A percentile compares a stretch with the other conserved stretches of the same genome.
These are phyloP conservation scores for Phycodurus eques DNA, from an alignment of 2,113 vertebrate genomes.

Conservation along the genomic window DNA sequence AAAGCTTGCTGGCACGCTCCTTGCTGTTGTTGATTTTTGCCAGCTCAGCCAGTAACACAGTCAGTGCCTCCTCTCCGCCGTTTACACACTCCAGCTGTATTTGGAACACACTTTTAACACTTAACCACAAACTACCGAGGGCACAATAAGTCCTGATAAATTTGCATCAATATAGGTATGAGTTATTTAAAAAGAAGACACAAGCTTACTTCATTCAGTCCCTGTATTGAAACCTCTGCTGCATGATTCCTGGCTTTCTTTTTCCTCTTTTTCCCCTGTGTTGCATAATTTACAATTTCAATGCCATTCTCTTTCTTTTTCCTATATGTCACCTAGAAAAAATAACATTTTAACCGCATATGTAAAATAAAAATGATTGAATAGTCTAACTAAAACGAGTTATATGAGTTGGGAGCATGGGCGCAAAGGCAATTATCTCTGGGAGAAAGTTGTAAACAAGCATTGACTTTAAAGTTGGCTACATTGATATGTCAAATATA, in stretches of 20 bases:
- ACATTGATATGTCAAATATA: not conserved
- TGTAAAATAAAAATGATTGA: not conserved
- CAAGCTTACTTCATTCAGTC: conserved; percentile 19
- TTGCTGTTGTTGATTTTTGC: conserved; percentile 81
- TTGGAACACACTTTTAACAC: not conserved
- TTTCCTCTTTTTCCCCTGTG: conserved; percentile 53
- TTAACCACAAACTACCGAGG: not conserved
- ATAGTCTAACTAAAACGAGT: too few relatives aligned
- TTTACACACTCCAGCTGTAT: conserved; percentile 15
- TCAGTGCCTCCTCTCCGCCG: conserved; percentile 42
- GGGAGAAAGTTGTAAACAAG: not conserved
- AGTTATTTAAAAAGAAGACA: not conserved
- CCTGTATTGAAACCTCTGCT: not conserved
- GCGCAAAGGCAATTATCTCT: not conserved
- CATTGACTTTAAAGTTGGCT: not conserved
- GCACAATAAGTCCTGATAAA: not conserved
- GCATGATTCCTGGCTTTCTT: conserved; percentile 8
- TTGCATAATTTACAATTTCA: conserved; percentile 32
- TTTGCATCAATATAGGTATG: not conserved
- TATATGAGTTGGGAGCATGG: not conserved
- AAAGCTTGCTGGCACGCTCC: conserved; percentile 79
- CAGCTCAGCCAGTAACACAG: conserved; percentile 71
- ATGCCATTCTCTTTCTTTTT: conserved; percentile 59
- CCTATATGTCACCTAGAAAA: conserved; percentile 44
- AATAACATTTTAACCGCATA: not conserved